These are phyloP conservation scores for Holocentrus rufus DNA, from an alignment of 2,797 vertebrate genomes.

Conservation along the genomic window DNA sequence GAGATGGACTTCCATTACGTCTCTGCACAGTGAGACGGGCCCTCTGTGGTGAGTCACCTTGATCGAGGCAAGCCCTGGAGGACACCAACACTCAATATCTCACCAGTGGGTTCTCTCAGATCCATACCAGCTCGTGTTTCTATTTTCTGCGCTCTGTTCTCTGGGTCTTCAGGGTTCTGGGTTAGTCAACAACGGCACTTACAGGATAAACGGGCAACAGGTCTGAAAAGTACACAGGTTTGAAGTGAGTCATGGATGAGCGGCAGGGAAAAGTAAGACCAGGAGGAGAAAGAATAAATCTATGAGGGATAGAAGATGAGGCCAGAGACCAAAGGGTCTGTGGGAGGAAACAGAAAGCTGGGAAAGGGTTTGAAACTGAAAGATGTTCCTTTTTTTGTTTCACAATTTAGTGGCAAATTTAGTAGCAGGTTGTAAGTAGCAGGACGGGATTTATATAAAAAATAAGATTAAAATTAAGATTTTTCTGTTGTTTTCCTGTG, in stretches of 20 bases:
- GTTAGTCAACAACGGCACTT: constrained; percentile 39
- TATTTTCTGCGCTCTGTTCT: constrained; percentile 35
- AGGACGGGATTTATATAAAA: no score
- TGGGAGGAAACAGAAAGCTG: background rate
- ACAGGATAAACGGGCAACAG: background rate
- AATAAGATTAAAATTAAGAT: no score
- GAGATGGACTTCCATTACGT: no score
- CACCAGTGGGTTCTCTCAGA: constrained; percentile 69
- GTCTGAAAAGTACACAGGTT: constrained; percentile 23
- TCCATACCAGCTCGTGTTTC: constrained; percentile 74
- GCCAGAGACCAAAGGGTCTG: no score
- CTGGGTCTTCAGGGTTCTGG: constrained; percentile 52
- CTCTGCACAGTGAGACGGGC: no score
- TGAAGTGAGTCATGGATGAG: constrained; percentile 32
- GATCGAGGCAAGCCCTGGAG: constrained; percentile 65
- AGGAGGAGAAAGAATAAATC: background rate
- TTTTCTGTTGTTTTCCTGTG: no score
- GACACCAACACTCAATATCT: constrained; percentile 84
- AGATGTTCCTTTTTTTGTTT: background rate
- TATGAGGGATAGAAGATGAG: no score
- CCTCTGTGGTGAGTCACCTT: constrained; percentile 66
- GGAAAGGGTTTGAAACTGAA: background rate
- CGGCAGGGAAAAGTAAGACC: constrained; percentile 22
- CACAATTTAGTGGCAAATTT: constrained; percentile 2
- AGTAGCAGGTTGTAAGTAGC: no score